A percentile compares a stretch with the other conserved stretches of the same genome.
Conservation (phyloP, 2,797 vertebrate genomes). For the Coranthus polyacanthus region DNA sequence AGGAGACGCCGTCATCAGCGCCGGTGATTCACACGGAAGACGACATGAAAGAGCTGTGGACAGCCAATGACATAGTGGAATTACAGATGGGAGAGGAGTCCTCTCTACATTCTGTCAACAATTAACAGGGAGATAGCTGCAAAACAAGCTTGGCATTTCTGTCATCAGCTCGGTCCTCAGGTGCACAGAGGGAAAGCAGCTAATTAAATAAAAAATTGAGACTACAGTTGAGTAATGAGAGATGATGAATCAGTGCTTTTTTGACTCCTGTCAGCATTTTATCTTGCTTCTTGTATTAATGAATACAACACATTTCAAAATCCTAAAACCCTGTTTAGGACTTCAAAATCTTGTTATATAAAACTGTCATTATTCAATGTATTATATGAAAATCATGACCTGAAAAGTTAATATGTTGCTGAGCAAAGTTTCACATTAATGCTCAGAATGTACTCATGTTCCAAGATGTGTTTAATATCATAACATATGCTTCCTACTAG, state of each 20-base stretch:
- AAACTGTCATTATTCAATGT: neutral
- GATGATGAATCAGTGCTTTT: slow-evolving; percentile 57
- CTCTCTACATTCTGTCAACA: slow-evolving; percentile 57
- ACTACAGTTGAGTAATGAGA: slow-evolving; percentile 65
- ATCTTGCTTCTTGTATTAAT: slow-evolving; percentile 53
- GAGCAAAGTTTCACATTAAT: neutral
- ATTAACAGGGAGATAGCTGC: slow-evolving; percentile 60
- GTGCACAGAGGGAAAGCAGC: slow-evolving; percentile 48
- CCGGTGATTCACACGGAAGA: slow-evolving; percentile 55
- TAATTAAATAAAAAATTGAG: slow-evolving; percentile 69
- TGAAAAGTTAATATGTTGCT: neutral
- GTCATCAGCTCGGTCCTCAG: slow-evolving; percentile 55
- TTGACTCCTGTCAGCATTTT: slow-evolving; percentile 63
- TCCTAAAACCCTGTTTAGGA: slow-evolving; percentile 13
- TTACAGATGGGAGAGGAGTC: slow-evolving; percentile 63
- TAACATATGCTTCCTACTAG: slow-evolving; percentile 32
- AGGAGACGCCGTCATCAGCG: slow-evolving; percentile 56
- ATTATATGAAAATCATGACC: slow-evolving; percentile 1
- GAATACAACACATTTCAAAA: slow-evolving; percentile 42
- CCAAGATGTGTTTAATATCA: slow-evolving; percentile 11
- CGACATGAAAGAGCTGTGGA: slow-evolving; percentile 58
- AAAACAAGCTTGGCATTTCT: slow-evolving; percentile 48
- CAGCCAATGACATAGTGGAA: slow-evolving; percentile 52
- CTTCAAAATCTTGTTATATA: slow-evolving; percentile 22
- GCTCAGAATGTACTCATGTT: neutral